Conservation (phyloP, 1,140 invertebrate genomes). For the Drosophila leontia region DNA sequence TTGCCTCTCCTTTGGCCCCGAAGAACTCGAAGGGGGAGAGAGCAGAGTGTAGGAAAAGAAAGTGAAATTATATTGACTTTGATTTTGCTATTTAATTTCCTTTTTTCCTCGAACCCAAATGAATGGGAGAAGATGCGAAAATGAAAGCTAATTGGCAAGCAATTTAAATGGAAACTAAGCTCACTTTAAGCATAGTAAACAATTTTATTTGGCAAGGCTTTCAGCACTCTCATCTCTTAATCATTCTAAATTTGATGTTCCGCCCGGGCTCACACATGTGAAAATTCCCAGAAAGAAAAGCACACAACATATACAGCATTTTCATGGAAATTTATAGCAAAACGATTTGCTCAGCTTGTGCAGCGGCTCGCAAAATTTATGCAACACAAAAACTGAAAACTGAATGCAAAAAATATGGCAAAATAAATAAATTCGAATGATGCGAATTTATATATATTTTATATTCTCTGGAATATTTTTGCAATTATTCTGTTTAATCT, state of each 20-base stretch:
- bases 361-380: conserved; percentile 45
- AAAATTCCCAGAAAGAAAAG: conserved; percentile 26
- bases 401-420: conserved; percentile 11
- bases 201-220: neutral
- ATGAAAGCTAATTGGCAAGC: conserved; percentile 14
- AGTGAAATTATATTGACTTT: conserved; percentile 81
- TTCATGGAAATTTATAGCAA: conserved; percentile 23
- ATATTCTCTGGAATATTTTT: conserved; percentile 31
- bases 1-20: conserved; percentile 1
- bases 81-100: conserved; percentile 73
- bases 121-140: conserved; percentile 9
- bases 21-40: neutral
- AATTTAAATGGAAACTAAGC: conserved; percentile 4
- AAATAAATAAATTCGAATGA: conserved; percentile 43
- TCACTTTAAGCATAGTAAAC: neutral
- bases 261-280: conserved; percentile 9
- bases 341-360: conserved; percentile 31
- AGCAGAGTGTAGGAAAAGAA: conserved; percentile 48
- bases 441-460: conserved; percentile 18
- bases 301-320: neutral
- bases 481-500: conserved; percentile 48
- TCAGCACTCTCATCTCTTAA: neutral
- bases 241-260: neutral
- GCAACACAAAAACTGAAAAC: conserved; percentile 26
- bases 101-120: conserved; percentile 17